Evolutionary conservation across 2,797 vertebrate species (phyloP), one percentile per base, ranked within the genome.

Genomic region (Acestrorhynchus altus): DNA sequence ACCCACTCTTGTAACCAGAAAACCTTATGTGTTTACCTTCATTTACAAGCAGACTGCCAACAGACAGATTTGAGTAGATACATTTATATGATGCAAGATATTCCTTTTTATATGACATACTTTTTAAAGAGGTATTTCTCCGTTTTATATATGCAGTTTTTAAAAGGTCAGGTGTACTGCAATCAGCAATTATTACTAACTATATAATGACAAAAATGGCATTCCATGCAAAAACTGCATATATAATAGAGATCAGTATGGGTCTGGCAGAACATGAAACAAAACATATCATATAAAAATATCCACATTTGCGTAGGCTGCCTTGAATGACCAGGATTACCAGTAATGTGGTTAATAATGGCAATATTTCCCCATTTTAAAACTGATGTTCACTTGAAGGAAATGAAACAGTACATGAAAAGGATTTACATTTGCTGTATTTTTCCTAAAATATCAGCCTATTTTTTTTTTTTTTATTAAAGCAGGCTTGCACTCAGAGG

Each of bases 241-340:
- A 79, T 75, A 69, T 47, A 70, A 78, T 31, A 72, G 39, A n/a
- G 51, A 47, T 56, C 49, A n/a, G 49, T 11, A 22, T 70, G 47
- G 11, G 18, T 15, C 20, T 39, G 28, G 28, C 46, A 13, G 18
- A 52, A 69, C 47, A 60, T 20, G 44, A 73, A 52, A 69, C 26
- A 74, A 60, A 49, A 73, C 56, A 46, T 82, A 68, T 76, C 56
- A 46, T 82, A 68, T 35, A 80, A 76, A 76, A 63, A 79, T 59
- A 71, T 80, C 22, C n/a, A 40, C 15, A 16, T 16, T 59, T 6
- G 1, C 26, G 16, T 28, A 59, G 26, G 26, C 52, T 18, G 56
- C 16, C 6, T 26, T 31, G 7, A 15, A 56, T 3, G 22, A 59
- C n/a, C n/a, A n/a, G n/a, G n/a, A 28, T 59, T 13, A 59, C 26